Evolutionary conservation across 2,797 vertebrate genomes (phyloP), one percentile per base, ranked within the genome.

Genomic region (Spinibarbus caldwelli): DNA sequence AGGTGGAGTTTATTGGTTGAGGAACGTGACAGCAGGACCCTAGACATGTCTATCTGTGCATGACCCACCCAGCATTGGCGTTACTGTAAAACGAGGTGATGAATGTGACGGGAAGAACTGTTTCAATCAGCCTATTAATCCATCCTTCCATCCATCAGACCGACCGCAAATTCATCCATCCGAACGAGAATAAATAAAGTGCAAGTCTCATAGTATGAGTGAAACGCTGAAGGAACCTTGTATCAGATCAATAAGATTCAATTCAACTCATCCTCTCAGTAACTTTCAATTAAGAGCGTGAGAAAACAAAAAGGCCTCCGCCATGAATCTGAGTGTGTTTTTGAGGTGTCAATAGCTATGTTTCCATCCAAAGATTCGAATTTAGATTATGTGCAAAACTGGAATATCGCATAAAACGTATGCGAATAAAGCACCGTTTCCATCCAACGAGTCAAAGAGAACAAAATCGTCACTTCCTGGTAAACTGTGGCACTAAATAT

Each of bases 251-350:
- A 78, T 78, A 14, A n/a, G 36, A 78, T 96, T 97, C 96, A 94
- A 96, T 96, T 92, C 94, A 94, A 92, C 93, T 94, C 94, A 95
- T 96, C 95, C 93, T 95, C 94, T 95, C 93, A 93, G 94, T 92
- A 91, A 91, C 93, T 95, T 96, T 94, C 95, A 96, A 95, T 97
- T 96, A 96, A 94, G 93, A 94, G 78, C 38, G 80, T 85, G 80
- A 79, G 80, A 90, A 59, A 52, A 91, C 90, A 93, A 87, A 83
- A 90, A 92, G 88, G 88, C 91, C 92, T 90, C 90, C 31, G 47
- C 94, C 92, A 93, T 95, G 95, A 96, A 95, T 96, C 94, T 26
- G 29, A 66, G 49, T 19, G 71, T 76, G 41, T 5, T 26, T 83
- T 11, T 29, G 87, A 94, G 89, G 92, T 87, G 93, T 93, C 92